Evolutionary conservation across 2,113 vertebrate genomes (phyloP).

Genomic region (Podocnemis expansa): DNA sequence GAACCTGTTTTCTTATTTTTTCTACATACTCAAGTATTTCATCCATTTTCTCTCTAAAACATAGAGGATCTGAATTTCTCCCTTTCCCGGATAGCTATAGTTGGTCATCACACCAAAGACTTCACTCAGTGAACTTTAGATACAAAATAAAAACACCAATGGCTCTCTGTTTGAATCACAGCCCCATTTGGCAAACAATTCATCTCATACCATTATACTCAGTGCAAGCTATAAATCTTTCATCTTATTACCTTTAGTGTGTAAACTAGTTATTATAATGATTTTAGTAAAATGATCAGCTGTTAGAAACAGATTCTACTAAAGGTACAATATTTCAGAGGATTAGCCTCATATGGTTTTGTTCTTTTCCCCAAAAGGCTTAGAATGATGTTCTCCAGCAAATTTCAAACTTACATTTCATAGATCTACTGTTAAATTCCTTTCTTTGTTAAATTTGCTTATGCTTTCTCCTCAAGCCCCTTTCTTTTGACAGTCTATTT

Average conservation of each 20-base stretch:
- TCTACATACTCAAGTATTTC: constrained; percentile 50
- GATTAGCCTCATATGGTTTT: not conserved
- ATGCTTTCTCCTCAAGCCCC: not conserved
- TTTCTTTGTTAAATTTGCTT: not conserved
- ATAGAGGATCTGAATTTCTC: constrained; percentile 61
- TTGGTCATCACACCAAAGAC: constrained; percentile 64
- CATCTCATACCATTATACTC: constrained; percentile 47
- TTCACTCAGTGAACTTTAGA: constrained; percentile 60
- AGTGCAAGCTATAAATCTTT: constrained; percentile 65
- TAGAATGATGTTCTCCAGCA: not conserved
- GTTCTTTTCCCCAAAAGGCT: not conserved
- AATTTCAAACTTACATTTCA: not conserved
- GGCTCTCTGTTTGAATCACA: constrained; percentile 71
- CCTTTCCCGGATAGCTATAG: constrained; percentile 58
- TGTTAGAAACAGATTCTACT: constrained; percentile 32
- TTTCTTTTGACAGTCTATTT: not conserved
- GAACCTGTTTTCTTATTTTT: constrained; percentile 29
- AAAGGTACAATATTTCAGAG: constrained; percentile 33
- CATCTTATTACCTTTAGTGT: constrained; percentile 18
- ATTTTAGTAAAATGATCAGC: constrained; percentile 45
- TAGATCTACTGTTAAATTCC: not conserved
- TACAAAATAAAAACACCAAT: constrained; percentile 71
- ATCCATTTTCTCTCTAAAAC: constrained; percentile 56
- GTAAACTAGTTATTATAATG: not conserved
- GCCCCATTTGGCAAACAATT: constrained; percentile 48